These are phyloP conservation scores for Varecia variegata DNA, from an alignment of 2,797 vertebrate genomes.

Conservation along the genomic window DNA sequence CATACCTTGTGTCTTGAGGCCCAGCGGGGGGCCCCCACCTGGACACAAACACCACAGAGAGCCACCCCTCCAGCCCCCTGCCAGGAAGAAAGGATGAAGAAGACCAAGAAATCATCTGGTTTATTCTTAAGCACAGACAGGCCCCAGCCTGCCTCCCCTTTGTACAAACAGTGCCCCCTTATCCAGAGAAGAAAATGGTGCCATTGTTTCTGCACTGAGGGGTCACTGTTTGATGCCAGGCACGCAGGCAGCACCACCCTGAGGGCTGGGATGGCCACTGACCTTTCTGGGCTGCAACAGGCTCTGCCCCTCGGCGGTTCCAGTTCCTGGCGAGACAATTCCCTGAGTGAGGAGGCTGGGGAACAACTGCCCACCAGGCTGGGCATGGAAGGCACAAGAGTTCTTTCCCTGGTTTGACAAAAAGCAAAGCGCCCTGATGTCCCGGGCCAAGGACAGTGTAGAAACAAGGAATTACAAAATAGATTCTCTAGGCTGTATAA, in stretches of 20 bases:
- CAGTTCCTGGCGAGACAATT: background rate
- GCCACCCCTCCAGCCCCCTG: background rate
- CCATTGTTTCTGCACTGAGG: background rate
- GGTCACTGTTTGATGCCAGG: background rate
- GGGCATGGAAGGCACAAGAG: background rate
- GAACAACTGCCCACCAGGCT: background rate
- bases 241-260: background rate
- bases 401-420: background rate
- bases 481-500: background rate
- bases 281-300: background rate
- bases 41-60: background rate
- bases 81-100: background rate
- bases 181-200: background rate
- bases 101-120: background rate
- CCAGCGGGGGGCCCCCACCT: background rate
- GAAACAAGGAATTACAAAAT: constrained; percentile 50
- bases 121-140: constrained; percentile 58
- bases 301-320: background rate
- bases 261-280: background rate
- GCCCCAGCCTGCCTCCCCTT: background rate
- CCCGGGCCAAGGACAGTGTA: background rate
- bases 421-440: background rate
- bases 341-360: background rate
- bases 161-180: background rate
- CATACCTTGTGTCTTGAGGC: background rate